A percentile compares a stretch with the other conserved stretches of the same genome.
Conservation (phyloP, 2,797 vertebrate genomes). For the Enteromius anoplus region DNA sequence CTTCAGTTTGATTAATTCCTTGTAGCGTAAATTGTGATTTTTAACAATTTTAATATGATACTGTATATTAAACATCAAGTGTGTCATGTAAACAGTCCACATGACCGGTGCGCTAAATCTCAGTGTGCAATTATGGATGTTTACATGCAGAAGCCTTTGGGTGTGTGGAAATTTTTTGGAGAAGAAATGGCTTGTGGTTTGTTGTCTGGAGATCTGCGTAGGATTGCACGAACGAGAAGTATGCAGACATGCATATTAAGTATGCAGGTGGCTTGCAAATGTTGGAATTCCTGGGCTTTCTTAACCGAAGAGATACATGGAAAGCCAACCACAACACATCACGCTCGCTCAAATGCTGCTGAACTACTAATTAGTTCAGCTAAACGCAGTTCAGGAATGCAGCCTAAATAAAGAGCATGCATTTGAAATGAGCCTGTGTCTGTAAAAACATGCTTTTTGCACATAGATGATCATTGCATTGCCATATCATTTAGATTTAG, state of each 20-base stretch:
- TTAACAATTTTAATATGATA: neutral
- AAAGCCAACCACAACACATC: conserved; percentile 52
- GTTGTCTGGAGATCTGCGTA: conserved; percentile 37
- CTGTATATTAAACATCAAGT: neutral
- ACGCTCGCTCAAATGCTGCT: conserved; percentile 50
- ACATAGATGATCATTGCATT: too few species aligned
- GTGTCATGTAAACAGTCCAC: neutral
- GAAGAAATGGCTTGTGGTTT: conserved; percentile 7
- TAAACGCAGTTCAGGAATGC: conserved; percentile 57
- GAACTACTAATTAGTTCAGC: conserved; percentile 64
- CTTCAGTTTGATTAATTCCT: neutral
- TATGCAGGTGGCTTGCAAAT: conserved; percentile 25
- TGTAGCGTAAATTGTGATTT: neutral
- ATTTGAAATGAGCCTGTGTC: conserved; percentile 21
- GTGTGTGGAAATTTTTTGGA: neutral
- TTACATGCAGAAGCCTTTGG: conserved; percentile 3
- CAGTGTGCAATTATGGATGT: conserved; percentile 23
- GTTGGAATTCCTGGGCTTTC: neutral
- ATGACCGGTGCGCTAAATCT: neutral
- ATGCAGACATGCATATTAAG: conserved; percentile 36
- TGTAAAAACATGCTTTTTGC: conserved; percentile 8
- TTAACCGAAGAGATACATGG: neutral
- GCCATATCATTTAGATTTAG: neutral
- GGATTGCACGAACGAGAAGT: conserved; percentile 53
- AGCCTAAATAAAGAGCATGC: conserved; percentile 18